Base-by-base conservation (phyloP, 2,888 invertebrate genomes). In the Mythimna loreyi region DNA sequence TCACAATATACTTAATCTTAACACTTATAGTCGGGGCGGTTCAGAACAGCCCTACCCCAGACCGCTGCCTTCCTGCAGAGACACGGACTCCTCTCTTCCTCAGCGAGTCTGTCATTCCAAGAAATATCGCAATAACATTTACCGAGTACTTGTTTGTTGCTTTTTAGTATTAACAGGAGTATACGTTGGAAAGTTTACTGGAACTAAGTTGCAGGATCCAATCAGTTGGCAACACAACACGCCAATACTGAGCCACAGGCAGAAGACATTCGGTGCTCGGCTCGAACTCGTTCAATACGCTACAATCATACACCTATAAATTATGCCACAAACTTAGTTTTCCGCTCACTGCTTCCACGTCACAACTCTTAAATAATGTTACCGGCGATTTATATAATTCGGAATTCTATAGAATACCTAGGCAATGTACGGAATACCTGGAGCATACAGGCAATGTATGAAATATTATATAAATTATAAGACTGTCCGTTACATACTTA, bases 251-350 rank as follows among this genome's bases (percentile, higher is more conserved):
- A n/a, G 58, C 40, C 21, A 28, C 23, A 47, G 25, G 47, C 49
- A 52, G 70, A 30, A 47, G 25, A 30, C 52, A 23, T 33, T 40
- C 45, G 25, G 9, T 23, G 23, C 40, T 45, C 28, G 33, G 47
- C 30, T 45, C 28, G 33, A 50, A 25, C 40, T 40, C 58, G 58
- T 61, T 66, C 81, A 60, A 67, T 56, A 61, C 61, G 55, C 58
- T 61, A 60, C 67, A 80, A 74, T 74, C 74, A 65, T 67, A 67
- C 52, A 53, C 45, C 52, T 58, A 80, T 73, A 73, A 64, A 80
- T 80, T 80, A 80, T 77, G 58, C 61, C 53, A 43, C 50, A 67
- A 77, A 78, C 67, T 77, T 69, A 56, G 69, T 69, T 69, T 73
- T 68, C 69, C 45, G 57, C 36, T 73, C 45, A 53, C 36, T 75